These are phyloP conservation scores for Numenius arquata DNA, from an alignment of 2,113 vertebrate genomes.

Conservation along the genomic window DNA sequence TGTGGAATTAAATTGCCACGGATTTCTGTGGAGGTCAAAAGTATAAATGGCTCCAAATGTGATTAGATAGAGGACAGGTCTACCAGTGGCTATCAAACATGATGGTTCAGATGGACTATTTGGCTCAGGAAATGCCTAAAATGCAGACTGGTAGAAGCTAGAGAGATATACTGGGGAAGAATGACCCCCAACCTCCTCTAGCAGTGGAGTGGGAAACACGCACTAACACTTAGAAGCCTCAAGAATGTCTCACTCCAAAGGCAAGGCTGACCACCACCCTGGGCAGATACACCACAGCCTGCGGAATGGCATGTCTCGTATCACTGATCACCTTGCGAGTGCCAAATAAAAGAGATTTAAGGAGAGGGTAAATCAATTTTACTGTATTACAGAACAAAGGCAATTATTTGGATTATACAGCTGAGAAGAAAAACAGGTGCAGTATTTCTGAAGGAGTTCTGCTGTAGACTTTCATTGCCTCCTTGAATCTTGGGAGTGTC, in stretches of 20 bases:
- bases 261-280: not conserved
- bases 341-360: not conserved
- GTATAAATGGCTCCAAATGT: not conserved
- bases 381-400: conserved; percentile 22
- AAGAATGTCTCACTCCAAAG: not conserved
- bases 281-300: not conserved
- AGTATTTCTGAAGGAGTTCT: conserved; percentile 18
- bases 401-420: conserved; percentile 30
- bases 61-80: not conserved
- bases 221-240: not conserved
- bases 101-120: not conserved
- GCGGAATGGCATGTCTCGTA: not conserved
- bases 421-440: not conserved
- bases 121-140: not conserved
- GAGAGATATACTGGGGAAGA: not conserved
- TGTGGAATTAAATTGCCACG: not conserved
- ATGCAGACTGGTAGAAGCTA: not conserved
- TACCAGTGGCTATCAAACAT: not conserved
- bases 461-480: not conserved
- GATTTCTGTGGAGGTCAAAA: conserved; percentile 13
- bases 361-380: not conserved
- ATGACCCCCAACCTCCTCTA: not conserved
- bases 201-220: not conserved
- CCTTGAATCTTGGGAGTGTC: not conserved
- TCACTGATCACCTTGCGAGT: not conserved